Evolutionary conservation across 2,113 vertebrate species (phyloP).

Genomic region (Petrocephalus zakoni): DNA sequence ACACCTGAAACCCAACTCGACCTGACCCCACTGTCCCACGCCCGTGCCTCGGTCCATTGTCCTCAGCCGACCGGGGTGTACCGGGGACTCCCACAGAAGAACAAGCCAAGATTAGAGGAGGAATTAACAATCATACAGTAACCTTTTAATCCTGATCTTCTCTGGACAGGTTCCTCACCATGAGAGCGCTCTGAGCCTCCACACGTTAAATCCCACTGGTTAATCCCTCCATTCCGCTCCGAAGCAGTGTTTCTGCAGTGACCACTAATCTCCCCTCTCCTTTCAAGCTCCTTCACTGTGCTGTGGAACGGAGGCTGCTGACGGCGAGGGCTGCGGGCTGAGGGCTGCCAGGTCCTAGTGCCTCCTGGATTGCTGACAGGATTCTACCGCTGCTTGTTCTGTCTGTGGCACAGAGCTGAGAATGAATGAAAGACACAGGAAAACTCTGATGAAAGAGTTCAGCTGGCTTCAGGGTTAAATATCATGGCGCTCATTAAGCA

Average conservation of each 20-base stretch:
- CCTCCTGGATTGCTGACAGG: slow-evolving; percentile 33
- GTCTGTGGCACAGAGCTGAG: background rate
- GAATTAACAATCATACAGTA: slow-evolving; percentile 44
- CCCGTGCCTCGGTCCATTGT: background rate
- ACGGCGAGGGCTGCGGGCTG: slow-evolving; percentile 31
- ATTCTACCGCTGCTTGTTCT: slow-evolving; percentile 30
- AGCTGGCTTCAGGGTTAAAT: background rate
- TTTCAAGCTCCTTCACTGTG: slow-evolving; percentile 49
- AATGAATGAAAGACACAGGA: background rate
- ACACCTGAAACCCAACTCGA: background rate
- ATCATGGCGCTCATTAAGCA: background rate
- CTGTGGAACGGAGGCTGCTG: slow-evolving; percentile 50
- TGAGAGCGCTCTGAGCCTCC: slow-evolving; percentile 45
- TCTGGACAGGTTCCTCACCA: slow-evolving; percentile 51
- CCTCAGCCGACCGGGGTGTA: background rate
- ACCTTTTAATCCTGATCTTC: slow-evolving; percentile 61
- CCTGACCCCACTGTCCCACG: background rate
- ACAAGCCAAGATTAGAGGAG: slow-evolving; percentile 40
- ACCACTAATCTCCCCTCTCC: slow-evolving; percentile 53
- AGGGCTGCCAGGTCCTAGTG: slow-evolving; percentile 64
- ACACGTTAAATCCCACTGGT: slow-evolving; percentile 51
- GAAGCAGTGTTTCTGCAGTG: slow-evolving; percentile 42
- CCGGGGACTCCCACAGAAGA: slow-evolving; percentile 43
- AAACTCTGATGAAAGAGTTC: background rate
- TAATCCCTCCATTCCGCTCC: slow-evolving; percentile 50